Evolutionary conservation across 2,797 vertebrate species (phyloP).

Genomic region (Tragopan temminckii): DNA sequence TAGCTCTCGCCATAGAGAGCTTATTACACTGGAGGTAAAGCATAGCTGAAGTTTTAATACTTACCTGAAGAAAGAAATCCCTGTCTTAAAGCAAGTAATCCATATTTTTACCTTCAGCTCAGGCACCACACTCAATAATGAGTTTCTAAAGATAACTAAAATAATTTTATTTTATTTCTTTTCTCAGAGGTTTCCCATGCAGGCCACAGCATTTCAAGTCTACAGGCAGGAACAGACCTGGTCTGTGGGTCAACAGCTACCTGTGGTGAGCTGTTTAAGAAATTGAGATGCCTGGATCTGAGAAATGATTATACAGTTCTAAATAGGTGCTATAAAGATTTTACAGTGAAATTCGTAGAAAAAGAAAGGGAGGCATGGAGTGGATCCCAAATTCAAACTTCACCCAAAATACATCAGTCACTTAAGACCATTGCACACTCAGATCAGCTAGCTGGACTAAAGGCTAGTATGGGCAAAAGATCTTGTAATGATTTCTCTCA

Average conservation of each 20-base stretch:
- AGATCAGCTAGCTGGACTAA: not conserved
- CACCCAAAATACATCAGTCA: rapidly evolving
- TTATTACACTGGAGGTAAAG: not conserved
- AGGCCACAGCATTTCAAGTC: not conserved
- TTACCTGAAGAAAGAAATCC: not conserved
- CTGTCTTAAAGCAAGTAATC: not conserved
- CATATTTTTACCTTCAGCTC: not conserved
- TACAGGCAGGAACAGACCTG: not conserved
- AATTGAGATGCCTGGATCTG: not conserved
- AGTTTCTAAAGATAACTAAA: not conserved
- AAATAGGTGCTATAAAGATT: not conserved
- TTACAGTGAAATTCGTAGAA: not conserved
- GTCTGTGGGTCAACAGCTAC: not conserved
- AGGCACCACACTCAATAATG: not conserved
- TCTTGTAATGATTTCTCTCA: not conserved
- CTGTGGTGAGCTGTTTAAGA: not conserved
- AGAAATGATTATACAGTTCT: not conserved
- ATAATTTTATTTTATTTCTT: not conserved
- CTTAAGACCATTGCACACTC: not conserved
- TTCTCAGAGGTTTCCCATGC: not conserved
- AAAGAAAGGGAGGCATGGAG: not conserved
- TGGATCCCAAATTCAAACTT: not conserved
- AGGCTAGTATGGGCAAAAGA: not conserved
- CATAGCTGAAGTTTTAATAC: not conserved
- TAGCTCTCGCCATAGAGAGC: not conserved